Conservation (phyloP, 1,140 invertebrate genomes). For the Drosophila neocordata region DNA sequence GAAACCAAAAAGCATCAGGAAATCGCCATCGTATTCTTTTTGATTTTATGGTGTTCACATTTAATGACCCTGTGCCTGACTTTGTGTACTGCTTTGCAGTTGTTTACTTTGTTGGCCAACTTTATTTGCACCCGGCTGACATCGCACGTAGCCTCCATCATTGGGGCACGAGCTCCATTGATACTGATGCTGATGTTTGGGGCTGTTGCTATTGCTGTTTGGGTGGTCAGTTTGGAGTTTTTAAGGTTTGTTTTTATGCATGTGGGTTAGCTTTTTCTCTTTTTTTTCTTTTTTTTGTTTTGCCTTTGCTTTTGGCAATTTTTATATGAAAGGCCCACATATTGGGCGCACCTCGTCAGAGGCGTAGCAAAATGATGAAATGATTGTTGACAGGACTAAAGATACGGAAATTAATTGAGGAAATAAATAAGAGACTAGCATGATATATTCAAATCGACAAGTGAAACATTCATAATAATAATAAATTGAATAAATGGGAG, state of each 20-base stretch:
- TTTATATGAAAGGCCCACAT: conserved; percentile 54
- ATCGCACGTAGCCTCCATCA: conserved; percentile 54
- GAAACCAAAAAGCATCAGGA: conserved; percentile 27
- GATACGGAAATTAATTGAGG: not conserved
- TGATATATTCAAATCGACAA: too few relatives aligned
- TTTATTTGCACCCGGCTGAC: conserved; percentile 62
- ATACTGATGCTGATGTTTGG: conserved; percentile 1
- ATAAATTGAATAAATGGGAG: too few relatives aligned
- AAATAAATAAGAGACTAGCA: too few relatives aligned
- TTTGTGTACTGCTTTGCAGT: conserved; percentile 10
- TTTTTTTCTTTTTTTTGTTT: conserved; percentile 13
- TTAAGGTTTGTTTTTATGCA: conserved; percentile 64
- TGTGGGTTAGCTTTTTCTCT: conserved; percentile 41
- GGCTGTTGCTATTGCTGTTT: conserved; percentile 15
- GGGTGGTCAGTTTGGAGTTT: conserved; percentile 63
- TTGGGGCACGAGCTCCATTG: conserved; percentile 2
- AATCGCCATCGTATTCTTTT: conserved; percentile 31
- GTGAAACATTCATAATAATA: too few relatives aligned
- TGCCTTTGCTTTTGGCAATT: conserved; percentile 11
- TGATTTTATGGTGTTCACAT: conserved; percentile 55
- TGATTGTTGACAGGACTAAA: not conserved
- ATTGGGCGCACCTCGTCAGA: conserved; percentile 25
- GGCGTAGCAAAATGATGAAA: not conserved
- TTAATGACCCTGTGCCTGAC: conserved; percentile 43
- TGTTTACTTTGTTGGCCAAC: conserved; percentile 62